Base-by-base conservation (phyloP, 2,113 vertebrate genomes). In the Electrona antarctica region DNA sequence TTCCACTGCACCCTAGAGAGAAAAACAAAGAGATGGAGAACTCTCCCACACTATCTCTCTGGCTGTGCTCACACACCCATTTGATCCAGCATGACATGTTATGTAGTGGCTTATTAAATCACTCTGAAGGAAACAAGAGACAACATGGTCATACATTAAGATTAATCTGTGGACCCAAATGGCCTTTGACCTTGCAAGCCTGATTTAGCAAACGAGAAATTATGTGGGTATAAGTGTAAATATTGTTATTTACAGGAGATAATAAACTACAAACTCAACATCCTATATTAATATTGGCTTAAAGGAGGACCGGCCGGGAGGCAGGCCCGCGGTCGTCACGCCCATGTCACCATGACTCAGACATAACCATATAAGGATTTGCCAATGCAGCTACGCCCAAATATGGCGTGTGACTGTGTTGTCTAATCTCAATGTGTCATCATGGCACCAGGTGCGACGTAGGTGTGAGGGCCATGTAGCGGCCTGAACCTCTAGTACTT, bases 21-120 rank as follows among this genome's bases (percentile, higher is more conserved):
- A 79, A 51, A 72, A 68, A 87, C 80, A 86, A 89, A 86, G 80
- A 78, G 64, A 79, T 58, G 60, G 47, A 46, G 49, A 62, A 73
- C 69, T 70, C 79, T 85, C 75, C 83, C 79, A 84, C 85, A 85
- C 57, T 64, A 41, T 70, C 76, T 75, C 72, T 52, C 69, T 45
- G 61, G 46, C 46, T 64, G 50, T 11, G 29, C 71, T 60, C 45
- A 66, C 7, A 60, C 73, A 64, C 67, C 66, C 54, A 70, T 59
- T 77, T 76, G 64, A 52, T 55, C 50, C 55, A 67, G 63, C 21
- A 14, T 74, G 80, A 76, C 76, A 60, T 41, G 59, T n/a, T 29
- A 61, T 46, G 12, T 29, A 78, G 59, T 73, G 68, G 48, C 70
- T 74, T 67, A 74, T 84, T 81, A 60, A 82, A 85, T 73, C 75